phyloP scores from a whole-genome alignment of 1,140 invertebrate genomes.

The Magallana gigas region DNA sequence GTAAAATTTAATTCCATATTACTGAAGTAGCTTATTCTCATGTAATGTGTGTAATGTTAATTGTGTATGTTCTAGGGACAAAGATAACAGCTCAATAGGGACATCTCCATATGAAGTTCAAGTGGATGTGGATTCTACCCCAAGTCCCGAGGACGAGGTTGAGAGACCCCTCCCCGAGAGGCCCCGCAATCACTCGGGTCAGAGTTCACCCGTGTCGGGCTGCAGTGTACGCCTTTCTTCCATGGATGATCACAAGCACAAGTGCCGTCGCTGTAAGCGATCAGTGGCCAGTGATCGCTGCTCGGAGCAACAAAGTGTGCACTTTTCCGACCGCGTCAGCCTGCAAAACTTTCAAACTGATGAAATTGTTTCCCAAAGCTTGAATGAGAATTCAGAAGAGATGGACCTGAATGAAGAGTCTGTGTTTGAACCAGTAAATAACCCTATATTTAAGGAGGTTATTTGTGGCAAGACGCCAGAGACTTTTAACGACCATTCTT shows the following conservation, averaged over 20 bases:
- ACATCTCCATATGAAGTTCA: slow-evolving; percentile 63
- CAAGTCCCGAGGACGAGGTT: slow-evolving; percentile 51
- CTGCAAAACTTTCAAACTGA: slow-evolving; percentile 64
- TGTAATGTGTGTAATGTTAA: background rate
- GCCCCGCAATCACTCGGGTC: slow-evolving; percentile 58
- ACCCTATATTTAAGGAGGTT: slow-evolving; percentile 7
- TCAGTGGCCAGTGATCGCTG: slow-evolving; percentile 48
- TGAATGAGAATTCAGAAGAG: slow-evolving; percentile 59
- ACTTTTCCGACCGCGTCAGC: slow-evolving; percentile 66
- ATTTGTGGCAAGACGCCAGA: slow-evolving; percentile 28
- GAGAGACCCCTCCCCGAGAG: slow-evolving; percentile 40
- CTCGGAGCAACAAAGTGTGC: slow-evolving; percentile 63
- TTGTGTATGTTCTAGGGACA: slow-evolving; percentile 56
- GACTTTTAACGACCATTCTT: slow-evolving; percentile 33
- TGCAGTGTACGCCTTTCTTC: slow-evolving; percentile 61
- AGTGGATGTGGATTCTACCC: slow-evolving; percentile 55
- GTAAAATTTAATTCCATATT: too few species aligned
- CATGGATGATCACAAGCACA: slow-evolving; percentile 56
- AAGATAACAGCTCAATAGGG: slow-evolving; percentile 55
- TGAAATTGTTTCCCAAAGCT: slow-evolving; percentile 59
- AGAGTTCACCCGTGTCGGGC: slow-evolving; percentile 67
- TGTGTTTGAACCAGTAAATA: slow-evolving; percentile 33
- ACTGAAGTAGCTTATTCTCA: too few species aligned
- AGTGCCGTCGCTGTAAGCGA: slow-evolving; percentile 56
- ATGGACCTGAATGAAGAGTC: slow-evolving; percentile 33